Percentiles rank a stretch among this genome's conserved stretches.
Conservation (phyloP, 2,888 invertebrate genomes). For the Dryobota labecula region DNA sequence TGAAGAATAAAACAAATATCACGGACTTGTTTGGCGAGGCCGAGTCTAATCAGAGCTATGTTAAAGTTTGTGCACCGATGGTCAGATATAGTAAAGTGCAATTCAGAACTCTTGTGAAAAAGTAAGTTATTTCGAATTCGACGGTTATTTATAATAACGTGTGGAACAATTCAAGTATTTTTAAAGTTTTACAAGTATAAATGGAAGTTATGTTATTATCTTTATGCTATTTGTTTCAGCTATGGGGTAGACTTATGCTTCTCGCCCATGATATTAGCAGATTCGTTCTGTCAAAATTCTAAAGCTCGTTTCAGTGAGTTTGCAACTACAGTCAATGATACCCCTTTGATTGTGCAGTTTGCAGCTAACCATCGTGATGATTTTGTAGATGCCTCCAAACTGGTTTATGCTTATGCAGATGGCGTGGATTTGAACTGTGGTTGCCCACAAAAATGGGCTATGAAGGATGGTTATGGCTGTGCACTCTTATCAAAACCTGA, state of each 20-base stretch:
- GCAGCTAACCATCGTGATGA: slow-evolving; percentile 96
- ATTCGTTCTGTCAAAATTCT: slow-evolving; percentile 97
- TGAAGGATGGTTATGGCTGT: slow-evolving; percentile 97
- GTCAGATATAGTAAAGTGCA: slow-evolving; percentile 95
- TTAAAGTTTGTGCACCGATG: slow-evolving; percentile 98
- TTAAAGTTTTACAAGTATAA: background rate
- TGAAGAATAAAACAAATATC: slow-evolving; percentile 86
- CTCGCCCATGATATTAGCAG: slow-evolving; percentile 99
- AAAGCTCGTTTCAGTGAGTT: slow-evolving; percentile 97
- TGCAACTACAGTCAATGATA: slow-evolving; percentile 93
- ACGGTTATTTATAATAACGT: too few relatives aligned
- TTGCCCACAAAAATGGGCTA: slow-evolving; percentile 99
- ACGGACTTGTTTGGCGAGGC: slow-evolving; percentile 92
- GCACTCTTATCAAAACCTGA: slow-evolving; percentile 96
- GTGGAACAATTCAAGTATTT: background rate
- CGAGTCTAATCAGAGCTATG: slow-evolving; percentile 86
- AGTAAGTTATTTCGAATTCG: slow-evolving; percentile 80
- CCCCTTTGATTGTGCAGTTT: slow-evolving; percentile 98
- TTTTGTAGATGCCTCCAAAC: slow-evolving; percentile 95
- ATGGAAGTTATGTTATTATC: background rate
- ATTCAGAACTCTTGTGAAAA: slow-evolving; percentile 86
- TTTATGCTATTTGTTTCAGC: slow-evolving; percentile 79
- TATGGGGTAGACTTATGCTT: slow-evolving; percentile 97
- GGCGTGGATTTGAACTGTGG: slow-evolving; percentile 99
- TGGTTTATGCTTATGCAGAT: slow-evolving; percentile 95